Base-by-base conservation (phyloP, 2,113 vertebrate genomes). In the Oostethus manadensis region DNA sequence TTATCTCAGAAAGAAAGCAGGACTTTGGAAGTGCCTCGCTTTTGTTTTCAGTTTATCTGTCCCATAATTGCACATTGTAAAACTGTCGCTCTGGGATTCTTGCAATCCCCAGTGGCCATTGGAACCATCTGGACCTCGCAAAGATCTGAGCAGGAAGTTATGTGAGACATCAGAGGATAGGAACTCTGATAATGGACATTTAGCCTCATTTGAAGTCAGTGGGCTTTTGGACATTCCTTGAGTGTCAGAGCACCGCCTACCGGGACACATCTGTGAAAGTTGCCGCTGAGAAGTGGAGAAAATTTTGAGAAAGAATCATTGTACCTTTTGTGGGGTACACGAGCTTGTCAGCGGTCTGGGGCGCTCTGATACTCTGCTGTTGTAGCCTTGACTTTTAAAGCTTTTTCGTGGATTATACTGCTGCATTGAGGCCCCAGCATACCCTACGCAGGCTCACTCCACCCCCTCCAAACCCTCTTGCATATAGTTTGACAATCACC, bases 21-120 rank as follows among this genome's bases (percentile, higher is more conserved):
- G 69, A 78, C 83, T 82, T 78, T 83, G 75, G 81, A 71, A 86
- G 78, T 80, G 79, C 76, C 82, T 82, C 62, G 71, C 86, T 84
- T 88, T 88, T 88, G 80, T 87, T 79, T 83, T 77, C 78, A 76
- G 16, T 81, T 87, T 88, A 88, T 86, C 85, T 84, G 66, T 81
- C 54, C 68, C 21, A 23, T 88, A 85, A 87, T 87, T 88, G 78
- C 81, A 80, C 75, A 71, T 81, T 83, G 85, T 88, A 85, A 87
- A 87, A 88, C 71, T 70, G 76, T 83, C 76, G 84, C 77, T 79
- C 69, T 58, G 66, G 80, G 77, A 74, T 80, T 72, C 80, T 81
- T 69, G 63, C 60, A 68, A 79, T 88, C 82, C 80, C 85, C 66
- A 81, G 75, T 77, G 82, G 78, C 79, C 85, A 82, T 77, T 79